A percentile compares a stretch with the other conserved stretches of the same genome.
phyloP scores from a whole-genome alignment of 2,797 vertebrate genomes.

The Choloepus didactylus region DNA sequence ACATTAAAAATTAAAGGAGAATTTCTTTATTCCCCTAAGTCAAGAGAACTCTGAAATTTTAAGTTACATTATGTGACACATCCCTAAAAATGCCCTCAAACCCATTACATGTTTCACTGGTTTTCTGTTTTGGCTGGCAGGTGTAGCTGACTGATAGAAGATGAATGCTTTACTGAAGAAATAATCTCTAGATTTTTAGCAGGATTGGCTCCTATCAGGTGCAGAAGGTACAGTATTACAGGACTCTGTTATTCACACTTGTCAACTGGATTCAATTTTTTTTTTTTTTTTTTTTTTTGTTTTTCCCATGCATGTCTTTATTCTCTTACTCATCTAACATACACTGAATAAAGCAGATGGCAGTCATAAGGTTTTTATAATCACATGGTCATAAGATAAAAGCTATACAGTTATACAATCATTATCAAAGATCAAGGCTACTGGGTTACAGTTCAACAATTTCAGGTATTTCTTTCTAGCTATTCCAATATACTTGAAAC shows the following conservation, averaged over 20 bases:
- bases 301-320: too few species aligned
- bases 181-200: background rate
- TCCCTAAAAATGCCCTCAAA: constrained; percentile 26
- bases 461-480: too few species aligned
- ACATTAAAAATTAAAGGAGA: background rate
- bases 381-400: too few species aligned
- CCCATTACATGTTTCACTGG: background rate
- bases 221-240: background rate
- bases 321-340: too few species aligned
- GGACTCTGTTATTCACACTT: background rate
- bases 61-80: background rate
- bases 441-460: too few species aligned
- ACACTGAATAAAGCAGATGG: too few species aligned
- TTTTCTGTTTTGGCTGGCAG: background rate
- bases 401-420: too few species aligned
- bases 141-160: background rate
- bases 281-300: too few species aligned
- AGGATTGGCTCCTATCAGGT: background rate
- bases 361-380: too few species aligned
- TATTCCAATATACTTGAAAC: too few species aligned
- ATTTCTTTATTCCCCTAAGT: background rate
- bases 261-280: background rate
- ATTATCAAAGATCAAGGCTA: too few species aligned
- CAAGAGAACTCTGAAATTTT: background rate
- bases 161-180: background rate